These are phyloP conservation scores for Cataglyphis cursor DNA, from an alignment of 2,888 invertebrate genomes.

Conservation along the genomic window DNA sequence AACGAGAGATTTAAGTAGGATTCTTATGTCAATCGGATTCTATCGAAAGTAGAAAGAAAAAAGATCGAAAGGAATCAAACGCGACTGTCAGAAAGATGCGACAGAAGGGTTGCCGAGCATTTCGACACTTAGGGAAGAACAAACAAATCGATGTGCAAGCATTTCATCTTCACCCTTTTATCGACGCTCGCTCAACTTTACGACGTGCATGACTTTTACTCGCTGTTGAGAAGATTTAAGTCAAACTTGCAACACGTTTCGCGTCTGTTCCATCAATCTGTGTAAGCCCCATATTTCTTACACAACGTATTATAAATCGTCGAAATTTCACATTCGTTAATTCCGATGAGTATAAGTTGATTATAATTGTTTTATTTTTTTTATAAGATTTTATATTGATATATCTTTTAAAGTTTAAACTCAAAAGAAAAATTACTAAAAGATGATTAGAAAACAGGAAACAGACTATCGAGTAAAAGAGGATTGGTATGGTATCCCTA, in stretches of 20 bases:
- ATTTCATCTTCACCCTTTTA: conserved; percentile 75
- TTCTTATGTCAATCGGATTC: conserved; percentile 79
- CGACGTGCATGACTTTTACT: conserved; percentile 60
- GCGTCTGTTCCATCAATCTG: conserved; percentile 56
- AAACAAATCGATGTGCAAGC: conserved; percentile 83
- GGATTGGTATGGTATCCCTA: background rate
- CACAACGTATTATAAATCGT: conserved; percentile 44
- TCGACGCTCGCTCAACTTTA: conserved; percentile 64
- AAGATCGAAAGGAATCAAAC: conserved; percentile 70
- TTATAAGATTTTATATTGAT: background rate
- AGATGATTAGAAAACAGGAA: background rate
- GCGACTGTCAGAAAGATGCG: conserved; percentile 58
- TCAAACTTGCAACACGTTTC: conserved; percentile 54
- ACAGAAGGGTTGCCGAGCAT: conserved; percentile 63
- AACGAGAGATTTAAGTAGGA: conserved; percentile 76
- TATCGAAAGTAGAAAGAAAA: conserved; percentile 74
- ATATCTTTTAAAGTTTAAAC: background rate
- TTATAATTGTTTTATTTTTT: background rate
- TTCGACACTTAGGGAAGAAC: conserved; percentile 70
- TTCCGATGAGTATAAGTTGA: conserved; percentile 13
- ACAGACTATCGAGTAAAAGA: background rate
- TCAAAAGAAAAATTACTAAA: background rate
- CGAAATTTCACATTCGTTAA: conserved; percentile 37
- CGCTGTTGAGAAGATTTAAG: conserved; percentile 53
- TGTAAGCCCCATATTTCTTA: conserved; percentile 38